phyloP scores from a whole-genome alignment of 2,113 vertebrate species.

The Ginglymostoma cirratum region DNA sequence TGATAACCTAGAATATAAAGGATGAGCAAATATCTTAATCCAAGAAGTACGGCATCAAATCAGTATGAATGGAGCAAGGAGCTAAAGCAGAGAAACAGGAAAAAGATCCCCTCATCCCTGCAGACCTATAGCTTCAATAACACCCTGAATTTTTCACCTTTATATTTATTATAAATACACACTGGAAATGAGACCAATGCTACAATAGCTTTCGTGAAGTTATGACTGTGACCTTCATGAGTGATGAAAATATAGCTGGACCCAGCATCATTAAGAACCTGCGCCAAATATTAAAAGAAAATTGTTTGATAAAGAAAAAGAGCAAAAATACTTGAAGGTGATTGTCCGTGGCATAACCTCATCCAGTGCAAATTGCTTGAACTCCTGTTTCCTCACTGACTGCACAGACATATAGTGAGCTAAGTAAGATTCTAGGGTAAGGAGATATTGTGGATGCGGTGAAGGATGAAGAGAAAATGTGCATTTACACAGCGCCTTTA shows the following conservation, averaged over 20 bases:
- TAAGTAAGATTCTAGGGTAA: neutral
- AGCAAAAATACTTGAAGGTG: neutral
- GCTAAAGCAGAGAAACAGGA: neutral
- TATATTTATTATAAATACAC: neutral
- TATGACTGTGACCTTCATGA: too few relatives aligned
- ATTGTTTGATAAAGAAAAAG: neutral
- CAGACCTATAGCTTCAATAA: neutral
- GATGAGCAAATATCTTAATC: too few relatives aligned
- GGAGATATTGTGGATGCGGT: neutral
- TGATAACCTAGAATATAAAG: too few relatives aligned
- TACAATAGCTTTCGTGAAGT: neutral
- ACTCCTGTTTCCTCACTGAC: neutral
- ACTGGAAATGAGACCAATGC: neutral
- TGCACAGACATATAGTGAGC: neutral
- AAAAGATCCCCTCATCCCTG: neutral
- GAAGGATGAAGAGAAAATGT: neutral
- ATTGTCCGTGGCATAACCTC: neutral
- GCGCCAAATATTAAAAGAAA: neutral
- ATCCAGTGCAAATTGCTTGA: neutral
- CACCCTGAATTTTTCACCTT: neutral
- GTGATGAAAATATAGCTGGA: neutral
- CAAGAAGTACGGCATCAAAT: too few relatives aligned
- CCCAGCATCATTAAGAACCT: neutral
- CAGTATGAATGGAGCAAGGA: too few relatives aligned
- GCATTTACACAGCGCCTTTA: neutral